These are phyloP conservation scores for Zapus hudsonius DNA, from an alignment of 2,113 vertebrate species.

Conservation along the genomic window DNA sequence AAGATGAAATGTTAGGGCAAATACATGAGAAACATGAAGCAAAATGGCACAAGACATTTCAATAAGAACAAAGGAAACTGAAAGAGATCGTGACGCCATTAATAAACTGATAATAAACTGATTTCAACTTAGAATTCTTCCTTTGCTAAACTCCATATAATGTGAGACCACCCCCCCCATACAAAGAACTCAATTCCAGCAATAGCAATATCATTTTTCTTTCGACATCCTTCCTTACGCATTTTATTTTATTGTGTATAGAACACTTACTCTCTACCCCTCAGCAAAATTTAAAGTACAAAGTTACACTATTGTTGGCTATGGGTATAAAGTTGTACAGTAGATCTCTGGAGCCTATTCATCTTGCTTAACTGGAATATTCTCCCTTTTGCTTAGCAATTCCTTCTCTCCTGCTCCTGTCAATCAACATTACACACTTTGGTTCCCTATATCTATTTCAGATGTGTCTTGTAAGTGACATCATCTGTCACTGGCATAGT, in stretches of 20 bases:
- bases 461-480: neutral
- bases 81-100: neutral
- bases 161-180: neutral
- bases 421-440: neutral
- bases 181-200: neutral
- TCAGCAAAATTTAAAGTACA: neutral
- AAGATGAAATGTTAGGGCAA: neutral
- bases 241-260: neutral
- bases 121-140: neutral
- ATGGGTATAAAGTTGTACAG: no score
- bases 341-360: neutral
- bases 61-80: neutral
- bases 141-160: neutral
- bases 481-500: neutral
- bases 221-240: neutral
- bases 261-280: neutral
- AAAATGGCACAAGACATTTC: neutral
- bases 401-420: no score
- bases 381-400: neutral
- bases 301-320: neutral
- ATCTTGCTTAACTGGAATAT: neutral
- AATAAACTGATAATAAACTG: accelerated
- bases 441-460: neutral
- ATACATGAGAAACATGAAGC: neutral
- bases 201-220: neutral